phyloP scores from a whole-genome alignment of 2,797 vertebrate genomes.

The Heliangelus exortis region DNA sequence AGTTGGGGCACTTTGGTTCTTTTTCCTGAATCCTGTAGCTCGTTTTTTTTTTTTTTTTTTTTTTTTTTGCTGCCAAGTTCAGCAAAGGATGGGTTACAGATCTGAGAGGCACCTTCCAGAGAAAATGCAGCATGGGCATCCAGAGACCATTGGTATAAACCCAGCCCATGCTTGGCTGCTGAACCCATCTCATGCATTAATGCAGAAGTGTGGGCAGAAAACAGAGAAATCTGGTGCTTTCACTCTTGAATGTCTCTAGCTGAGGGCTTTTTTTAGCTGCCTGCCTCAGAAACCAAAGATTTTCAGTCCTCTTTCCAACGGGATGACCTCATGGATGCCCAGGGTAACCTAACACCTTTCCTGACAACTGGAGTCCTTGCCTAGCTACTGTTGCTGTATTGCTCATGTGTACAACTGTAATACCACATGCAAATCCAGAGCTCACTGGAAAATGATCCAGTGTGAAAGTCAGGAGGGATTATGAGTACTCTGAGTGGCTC shows the following conservation, averaged over 20 bases:
- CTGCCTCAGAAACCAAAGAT: not conserved
- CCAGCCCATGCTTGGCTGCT: not conserved
- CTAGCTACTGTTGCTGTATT: conserved; percentile 45
- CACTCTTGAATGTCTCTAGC: not conserved
- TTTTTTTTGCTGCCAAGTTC: not conserved
- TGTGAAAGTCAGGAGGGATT: conserved; percentile 64
- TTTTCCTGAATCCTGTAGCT: not conserved
- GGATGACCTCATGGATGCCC: not conserved
- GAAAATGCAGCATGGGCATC: not conserved
- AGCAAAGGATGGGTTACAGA: not conserved
- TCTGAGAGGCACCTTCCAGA: not conserved
- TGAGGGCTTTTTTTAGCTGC: not conserved
- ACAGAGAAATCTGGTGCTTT: not conserved
- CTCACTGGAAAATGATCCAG: conserved; percentile 25
- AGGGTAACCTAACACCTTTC: not conserved
- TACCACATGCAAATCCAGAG: not conserved
- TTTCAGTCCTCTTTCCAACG: not conserved
- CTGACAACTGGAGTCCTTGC: not conserved
- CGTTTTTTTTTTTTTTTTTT: not conserved
- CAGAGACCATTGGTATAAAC: too few relatives aligned
- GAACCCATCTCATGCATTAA: accelerated
- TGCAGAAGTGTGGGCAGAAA: not conserved
- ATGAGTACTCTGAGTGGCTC: conserved; percentile 33
- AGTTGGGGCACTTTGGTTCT: not conserved
- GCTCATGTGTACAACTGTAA: not conserved